Evolutionary conservation across 2,888 invertebrate genomes (phyloP), one percentile per base, ranked within the genome.

Genomic region (Pyrocoelia pectoralis): DNA sequence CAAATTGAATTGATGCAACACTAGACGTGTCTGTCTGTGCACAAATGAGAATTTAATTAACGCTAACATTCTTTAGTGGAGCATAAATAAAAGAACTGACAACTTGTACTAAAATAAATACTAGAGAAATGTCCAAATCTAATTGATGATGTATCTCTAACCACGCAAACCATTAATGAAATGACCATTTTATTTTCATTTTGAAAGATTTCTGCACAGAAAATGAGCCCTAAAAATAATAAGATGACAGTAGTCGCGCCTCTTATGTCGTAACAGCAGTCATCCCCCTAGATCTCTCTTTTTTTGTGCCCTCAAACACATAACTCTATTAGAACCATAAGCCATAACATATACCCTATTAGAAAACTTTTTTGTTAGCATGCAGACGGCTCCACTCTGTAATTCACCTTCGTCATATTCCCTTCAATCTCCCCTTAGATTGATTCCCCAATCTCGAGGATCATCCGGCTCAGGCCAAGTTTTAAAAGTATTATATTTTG

Each of bases 401-500:
- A 52, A 65, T 65, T 50, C 61, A 54, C 57, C 63, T 57, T 17
- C 43, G 51, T 62, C 55, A 57, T 66, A 62, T 52, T 61, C 56
- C 51, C 49, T 58, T 43, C 51, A 33, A 65, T 51, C 49, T 64
- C 69, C 68, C 63, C 17, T 43, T 64, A 67, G 70, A 70, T 70
- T 68, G 70, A 70, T 70, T 68, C 66, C 59, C 61, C 66, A 69
- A 69, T 69, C 69, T 63, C 61, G 55, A 29, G 65, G 70, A 68
- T 70, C 68, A 70, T 62, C 59, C 66, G 62, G 66, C 67, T 68
- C 67, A 58, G 63, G 56, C 56, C 58, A 65, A 68, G 68, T 68
- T 71, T 71, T 68, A 68, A 68, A 70, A 67, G 66, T 65, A 67
- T 68, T 70, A 67, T 66, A 67, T 68, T 72, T 68, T 68, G 60